Evolutionary conservation across 2,113 vertebrate genomes (phyloP), one percentile per base, ranked within the genome.

Genomic region (Thalassoma bifasciatum): DNA sequence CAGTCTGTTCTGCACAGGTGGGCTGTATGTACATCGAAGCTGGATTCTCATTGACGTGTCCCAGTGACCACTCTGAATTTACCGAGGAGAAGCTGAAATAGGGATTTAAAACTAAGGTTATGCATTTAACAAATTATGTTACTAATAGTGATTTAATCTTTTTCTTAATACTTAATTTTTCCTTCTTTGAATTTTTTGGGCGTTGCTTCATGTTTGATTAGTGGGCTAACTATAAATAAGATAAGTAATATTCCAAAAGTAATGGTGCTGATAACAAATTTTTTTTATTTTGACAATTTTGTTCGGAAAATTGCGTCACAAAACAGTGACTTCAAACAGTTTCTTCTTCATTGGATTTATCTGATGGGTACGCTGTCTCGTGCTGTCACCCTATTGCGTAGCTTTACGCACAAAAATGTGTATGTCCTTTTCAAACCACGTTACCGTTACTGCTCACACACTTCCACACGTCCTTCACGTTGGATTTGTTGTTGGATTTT

Each of bases 191-290:
- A 10, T n/a, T 60, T 53, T 46, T 66, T 30, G 34, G 1, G 22
- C 34, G 21, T 53, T 38, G 23, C 42, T 65, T 23, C 30, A 50
- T 59, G 5, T 19, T 74, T 73, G 62, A 19, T 40, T 7, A 37
- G 21, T 63, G 44, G 8, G 54, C 8, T 70, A 66, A 56, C 67
- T 52, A 76, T 56, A 69, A 68, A 52, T 44, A 13, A 36, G 66
- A 66, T 16, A 64, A 10, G 44, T 10, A 16, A 14, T 44, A 44
- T 13, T 11, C 13, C 30, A 57, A 49, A 44, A 50, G 26, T 51
- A 54, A 77, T 75, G 81, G 83, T 91, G 88, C 80, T 90, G 77
- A 53, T 69, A 67, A 77, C 21, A 19, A 66, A n/a, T n/a, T n/a
- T n/a, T n/a, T n/a, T n/a, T n/a, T n/a, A n/a, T n/a, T n/a, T n/a